Percentiles rank a stretch among this genome's conserved stretches.
Conservation (phyloP, 2,113 vertebrate genomes). For the Pomatostomus ruficeps region DNA sequence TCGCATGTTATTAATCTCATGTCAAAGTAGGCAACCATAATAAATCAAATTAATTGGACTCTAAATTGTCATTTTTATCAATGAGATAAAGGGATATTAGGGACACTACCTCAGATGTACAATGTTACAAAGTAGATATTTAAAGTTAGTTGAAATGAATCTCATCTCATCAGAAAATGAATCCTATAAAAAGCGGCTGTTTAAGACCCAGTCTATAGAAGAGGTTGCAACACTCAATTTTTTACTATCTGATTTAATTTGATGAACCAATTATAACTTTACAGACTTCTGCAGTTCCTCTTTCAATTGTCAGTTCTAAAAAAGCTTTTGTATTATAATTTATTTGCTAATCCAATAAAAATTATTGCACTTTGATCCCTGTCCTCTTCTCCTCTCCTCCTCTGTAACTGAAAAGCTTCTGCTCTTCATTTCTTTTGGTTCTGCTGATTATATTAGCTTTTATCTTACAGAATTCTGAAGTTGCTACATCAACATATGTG, state of each 20-base stretch:
- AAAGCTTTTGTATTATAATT: constrained; percentile 22
- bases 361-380: not conserved
- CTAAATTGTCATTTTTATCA: not conserved
- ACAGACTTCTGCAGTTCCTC: not conserved
- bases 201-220: constrained; percentile 17
- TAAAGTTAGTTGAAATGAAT: not conserved
- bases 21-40: not conserved
- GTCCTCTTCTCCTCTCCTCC: not conserved
- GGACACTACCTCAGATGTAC: not conserved
- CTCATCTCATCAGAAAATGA: constrained; percentile 1
- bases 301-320: constrained; percentile 9
- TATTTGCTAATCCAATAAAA: constrained; percentile 23
- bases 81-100: not conserved
- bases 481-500: not conserved
- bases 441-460: not conserved
- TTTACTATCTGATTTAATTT: constrained; percentile 32
- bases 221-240: not conserved
- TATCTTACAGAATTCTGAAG: not conserved
- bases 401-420: not conserved
- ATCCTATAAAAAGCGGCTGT: not conserved
- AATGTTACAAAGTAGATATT: not conserved
- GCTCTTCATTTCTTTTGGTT: not conserved
- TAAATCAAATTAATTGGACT: not conserved
- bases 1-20: not conserved
- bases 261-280: constrained; percentile 17